phyloP scores from a whole-genome alignment of 2,113 vertebrate genomes.

The Sinocyclocheilus maitianheensis region DNA sequence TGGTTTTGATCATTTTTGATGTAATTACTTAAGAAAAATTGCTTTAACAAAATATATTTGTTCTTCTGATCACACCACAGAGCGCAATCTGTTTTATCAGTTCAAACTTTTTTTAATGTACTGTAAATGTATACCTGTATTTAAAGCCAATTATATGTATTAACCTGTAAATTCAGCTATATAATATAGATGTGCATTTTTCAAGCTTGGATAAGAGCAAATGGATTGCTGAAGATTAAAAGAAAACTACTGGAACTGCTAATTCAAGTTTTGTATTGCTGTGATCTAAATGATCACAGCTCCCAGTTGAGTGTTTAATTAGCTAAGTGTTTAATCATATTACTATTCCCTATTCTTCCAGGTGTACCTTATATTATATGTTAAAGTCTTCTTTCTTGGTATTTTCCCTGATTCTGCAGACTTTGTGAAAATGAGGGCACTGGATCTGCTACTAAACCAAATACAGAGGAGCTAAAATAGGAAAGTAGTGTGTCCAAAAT shows the following conservation, averaged over 20 bases:
- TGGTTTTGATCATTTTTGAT: background rate
- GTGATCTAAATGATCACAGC: conserved; percentile 18
- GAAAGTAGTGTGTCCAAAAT: conserved; percentile 40
- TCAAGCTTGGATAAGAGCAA: conserved; percentile 56
- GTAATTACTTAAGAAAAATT: background rate
- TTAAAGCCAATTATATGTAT: conserved; percentile 53
- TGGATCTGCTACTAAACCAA: conserved; percentile 29
- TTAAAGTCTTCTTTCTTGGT: conserved; percentile 39
- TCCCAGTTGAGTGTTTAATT: conserved; percentile 30
- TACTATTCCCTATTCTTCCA: conserved; percentile 24
- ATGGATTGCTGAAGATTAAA: background rate
- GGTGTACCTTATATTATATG: conserved; percentile 25
- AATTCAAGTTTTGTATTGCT: conserved; percentile 29
- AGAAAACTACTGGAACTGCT: conserved; percentile 18
- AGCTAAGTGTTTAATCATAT: background rate
- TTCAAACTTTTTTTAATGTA: conserved; percentile 36
- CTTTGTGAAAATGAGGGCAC: conserved; percentile 30
- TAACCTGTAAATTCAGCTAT: conserved; percentile 44
- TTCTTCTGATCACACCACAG: conserved; percentile 38
- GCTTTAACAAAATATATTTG: conserved; percentile 23
- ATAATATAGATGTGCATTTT: conserved; percentile 70
- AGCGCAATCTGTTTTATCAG: conserved; percentile 29
- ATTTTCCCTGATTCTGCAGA: conserved; percentile 26
- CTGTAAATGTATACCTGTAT: conserved; percentile 55
- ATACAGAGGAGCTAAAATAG: conserved; percentile 42